Evolutionary conservation across 2,113 vertebrate genomes (phyloP), one percentile per base, ranked within the genome.

Genomic region (Macroglossus sobrinus): DNA sequence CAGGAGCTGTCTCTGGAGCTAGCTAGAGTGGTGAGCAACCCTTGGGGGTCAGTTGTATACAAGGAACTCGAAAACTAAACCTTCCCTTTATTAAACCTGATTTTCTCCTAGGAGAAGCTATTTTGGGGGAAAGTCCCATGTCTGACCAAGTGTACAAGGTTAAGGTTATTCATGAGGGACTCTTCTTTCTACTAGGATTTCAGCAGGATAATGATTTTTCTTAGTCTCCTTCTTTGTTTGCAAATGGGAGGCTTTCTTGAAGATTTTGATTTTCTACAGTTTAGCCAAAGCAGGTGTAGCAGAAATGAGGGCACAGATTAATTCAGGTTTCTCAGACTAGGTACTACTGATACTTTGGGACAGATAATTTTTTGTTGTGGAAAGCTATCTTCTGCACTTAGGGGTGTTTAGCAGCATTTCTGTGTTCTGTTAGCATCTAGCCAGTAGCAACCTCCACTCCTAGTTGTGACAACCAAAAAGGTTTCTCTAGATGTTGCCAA

Each of bases 21-120:
- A 26, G 22, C 84, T 45, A 43, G 72, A 79, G 78, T 81, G 93
- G 98, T 98, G 79, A 98, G 98, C 85, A 96, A 71, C n/a, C 28
- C 45, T 50, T 21, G 68, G 22, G 26, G 22, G 15, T 93, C 55
- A 91, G 1, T 76, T 81, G 40, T 92, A 84, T 80, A 47, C 0
- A 69, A 86, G 69, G 35, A 94, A 94, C 40, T 84, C 74, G 78
- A 81, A 93, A 87, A 79, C 2, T 7, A 81, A 86, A 71, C 61
- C 24, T 75, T 55, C 24, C 61, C 10, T 91, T 69, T 91, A 55
- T 93, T 93, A 93, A 95, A 93, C 16, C 19, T 91, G 55, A 57
- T 72, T 95, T 92, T 85, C 43, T 95, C 57, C 64, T 24, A 40
- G 38, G 38, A 66, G 5, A 63, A 59, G 22, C 43, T 90, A 16